A percentile compares a stretch with the other conserved stretches of the same genome.
These are phyloP conservation scores for Pelusios castaneus DNA, from an alignment of 2,113 vertebrate genomes.

Conservation along the genomic window DNA sequence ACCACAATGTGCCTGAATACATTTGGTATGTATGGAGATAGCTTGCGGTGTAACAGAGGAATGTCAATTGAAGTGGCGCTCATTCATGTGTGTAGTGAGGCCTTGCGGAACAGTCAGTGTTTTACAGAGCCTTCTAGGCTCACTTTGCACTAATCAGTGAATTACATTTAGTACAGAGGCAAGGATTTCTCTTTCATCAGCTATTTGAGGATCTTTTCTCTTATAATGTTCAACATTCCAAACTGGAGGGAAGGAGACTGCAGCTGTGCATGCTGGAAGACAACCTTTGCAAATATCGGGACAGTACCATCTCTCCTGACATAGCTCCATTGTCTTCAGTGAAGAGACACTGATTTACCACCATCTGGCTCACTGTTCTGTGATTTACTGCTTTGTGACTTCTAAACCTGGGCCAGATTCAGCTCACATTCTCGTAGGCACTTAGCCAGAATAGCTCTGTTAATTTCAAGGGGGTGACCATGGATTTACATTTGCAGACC, in stretches of 20 bases:
- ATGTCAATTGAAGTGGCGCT: no score
- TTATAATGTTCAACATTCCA: not conserved
- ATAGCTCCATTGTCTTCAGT: not conserved
- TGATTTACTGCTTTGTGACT: not conserved
- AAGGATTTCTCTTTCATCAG: not conserved
- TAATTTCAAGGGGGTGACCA: not conserved
- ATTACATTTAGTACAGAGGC: not conserved
- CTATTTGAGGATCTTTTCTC: not conserved
- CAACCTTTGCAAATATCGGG: not conserved
- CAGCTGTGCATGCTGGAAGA: not conserved
- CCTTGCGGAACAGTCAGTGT: not conserved
- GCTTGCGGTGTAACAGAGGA: no score
- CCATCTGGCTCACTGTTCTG: not conserved
- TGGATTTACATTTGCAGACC: not conserved
- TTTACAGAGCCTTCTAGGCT: not conserved
- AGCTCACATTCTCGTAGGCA: not conserved
- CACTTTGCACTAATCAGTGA: not conserved
- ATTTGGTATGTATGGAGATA: no score
- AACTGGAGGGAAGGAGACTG: not conserved
- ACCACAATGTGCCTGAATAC: not conserved
- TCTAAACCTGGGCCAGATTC: not conserved
- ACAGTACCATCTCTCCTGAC: not conserved
- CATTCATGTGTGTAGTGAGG: not conserved
- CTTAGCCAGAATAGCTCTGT: not conserved
- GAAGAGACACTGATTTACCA: not conserved